Conservation (phyloP, 1,140 invertebrate species). For the Drosophila bifasciata region DNA sequence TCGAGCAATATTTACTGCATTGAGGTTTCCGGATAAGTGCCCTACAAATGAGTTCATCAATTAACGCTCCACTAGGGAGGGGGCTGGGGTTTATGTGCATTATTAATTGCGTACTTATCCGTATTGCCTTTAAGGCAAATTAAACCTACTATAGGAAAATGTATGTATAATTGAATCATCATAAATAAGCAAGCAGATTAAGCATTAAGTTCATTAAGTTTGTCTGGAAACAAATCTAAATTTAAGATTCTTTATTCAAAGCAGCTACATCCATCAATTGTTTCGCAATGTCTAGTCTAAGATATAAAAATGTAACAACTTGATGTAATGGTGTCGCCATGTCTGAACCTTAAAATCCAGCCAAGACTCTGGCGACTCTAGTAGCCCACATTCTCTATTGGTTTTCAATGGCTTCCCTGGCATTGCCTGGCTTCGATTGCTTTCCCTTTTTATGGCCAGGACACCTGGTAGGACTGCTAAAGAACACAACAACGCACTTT, state of each 20-base stretch:
- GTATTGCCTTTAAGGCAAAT: neutral
- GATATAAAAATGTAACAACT: neutral
- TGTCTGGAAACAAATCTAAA: too few species aligned
- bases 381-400: conserved; percentile 42
- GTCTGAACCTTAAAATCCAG: neutral
- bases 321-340: neutral
- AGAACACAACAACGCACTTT: conserved; percentile 61
- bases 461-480: conserved; percentile 29
- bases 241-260: too few species aligned
- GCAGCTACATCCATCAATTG: too few species aligned
- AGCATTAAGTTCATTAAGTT: too few species aligned
- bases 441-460: conserved; percentile 35
- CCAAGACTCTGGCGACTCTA: neutral
- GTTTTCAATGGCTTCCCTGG: conserved; percentile 10
- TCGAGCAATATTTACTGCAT: conserved; percentile 27
- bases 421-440: neutral
- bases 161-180: too few species aligned
- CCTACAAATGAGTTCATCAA: conserved; percentile 61
- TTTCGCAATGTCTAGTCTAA: too few species aligned
- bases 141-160: neutral
- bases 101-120: conserved; percentile 19
- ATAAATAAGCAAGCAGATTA: neutral
- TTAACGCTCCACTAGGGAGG: conserved; percentile 28
- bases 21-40: conserved; percentile 45
- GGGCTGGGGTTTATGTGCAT: neutral